These are phyloP conservation scores for Rhineura floridana DNA, from an alignment of 2,113 vertebrate species.

Conservation along the genomic window DNA sequence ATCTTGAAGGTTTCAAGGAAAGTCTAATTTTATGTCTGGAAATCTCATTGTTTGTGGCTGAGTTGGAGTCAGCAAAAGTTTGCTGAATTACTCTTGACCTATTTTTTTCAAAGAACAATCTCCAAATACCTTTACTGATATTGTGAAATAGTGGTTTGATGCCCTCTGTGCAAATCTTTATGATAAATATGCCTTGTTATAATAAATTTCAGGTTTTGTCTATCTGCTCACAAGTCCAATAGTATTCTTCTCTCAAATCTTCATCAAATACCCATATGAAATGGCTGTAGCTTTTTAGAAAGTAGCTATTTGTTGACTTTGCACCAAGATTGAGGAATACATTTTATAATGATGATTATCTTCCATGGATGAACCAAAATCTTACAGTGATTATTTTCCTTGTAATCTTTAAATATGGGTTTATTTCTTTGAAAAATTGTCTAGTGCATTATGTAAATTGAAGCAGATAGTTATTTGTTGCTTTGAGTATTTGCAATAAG, in stretches of 20 bases:
- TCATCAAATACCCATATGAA: slow-evolving; percentile 64
- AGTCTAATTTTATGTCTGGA: slow-evolving; percentile 66
- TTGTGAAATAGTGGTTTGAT: slow-evolving; percentile 62
- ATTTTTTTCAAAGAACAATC: slow-evolving; percentile 26
- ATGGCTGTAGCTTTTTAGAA: slow-evolving; percentile 55
- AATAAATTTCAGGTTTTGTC: slow-evolving; percentile 45
- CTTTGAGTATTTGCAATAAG: neutral
- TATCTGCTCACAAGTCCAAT: slow-evolving; percentile 63
- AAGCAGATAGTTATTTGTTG: slow-evolving; percentile 8
- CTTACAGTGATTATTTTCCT: slow-evolving; percentile 17
- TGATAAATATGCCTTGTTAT: slow-evolving; percentile 63
- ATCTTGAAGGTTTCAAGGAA: slow-evolving; percentile 60
- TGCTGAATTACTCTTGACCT: slow-evolving; percentile 49
- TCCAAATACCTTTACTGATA: slow-evolving; percentile 27
- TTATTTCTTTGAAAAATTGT: neutral
- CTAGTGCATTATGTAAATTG: neutral
- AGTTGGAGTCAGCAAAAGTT: slow-evolving; percentile 64
- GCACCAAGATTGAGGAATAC: slow-evolving; percentile 42
- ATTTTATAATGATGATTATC: slow-evolving; percentile 7
- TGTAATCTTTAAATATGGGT: slow-evolving; percentile 21
- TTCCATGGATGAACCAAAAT: slow-evolving; percentile 31
- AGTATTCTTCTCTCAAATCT: slow-evolving; percentile 61
- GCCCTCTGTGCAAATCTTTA: slow-evolving; percentile 68
- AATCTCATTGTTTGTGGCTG: slow-evolving; percentile 65
- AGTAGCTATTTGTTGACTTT: slow-evolving; percentile 44